Percentiles rank a stretch among this genome's conserved stretches.
phyloP scores from a whole-genome alignment of 2,888 invertebrate genomes.

The Melinopterus prodromus region DNA sequence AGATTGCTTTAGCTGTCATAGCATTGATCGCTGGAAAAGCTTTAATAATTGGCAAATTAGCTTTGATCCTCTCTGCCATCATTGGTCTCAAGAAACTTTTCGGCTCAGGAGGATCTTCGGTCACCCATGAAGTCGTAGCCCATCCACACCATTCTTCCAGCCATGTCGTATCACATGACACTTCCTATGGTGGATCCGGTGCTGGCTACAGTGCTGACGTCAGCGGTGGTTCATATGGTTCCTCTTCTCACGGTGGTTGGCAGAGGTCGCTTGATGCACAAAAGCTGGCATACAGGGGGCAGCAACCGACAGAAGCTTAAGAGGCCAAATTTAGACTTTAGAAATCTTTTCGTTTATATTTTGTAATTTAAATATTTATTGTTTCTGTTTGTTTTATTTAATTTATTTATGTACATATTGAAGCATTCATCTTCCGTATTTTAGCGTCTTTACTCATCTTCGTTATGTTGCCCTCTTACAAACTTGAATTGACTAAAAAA shows the following conservation, averaged over 20 bases:
- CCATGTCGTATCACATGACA: slow-evolving; percentile 70
- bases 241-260: slow-evolving; percentile 56
- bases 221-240: slow-evolving; percentile 55
- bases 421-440: neutral
- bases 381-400: slow-evolving; percentile 32
- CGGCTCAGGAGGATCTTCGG: slow-evolving; percentile 69
- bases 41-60: slow-evolving; percentile 83
- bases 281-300: slow-evolving; percentile 63
- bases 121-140: slow-evolving; percentile 74
- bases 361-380: slow-evolving; percentile 30
- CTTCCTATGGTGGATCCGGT: slow-evolving; percentile 56
- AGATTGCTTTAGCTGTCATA: slow-evolving; percentile 82
- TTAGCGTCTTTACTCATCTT: neutral
- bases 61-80: slow-evolving; percentile 82
- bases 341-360: slow-evolving; percentile 28
- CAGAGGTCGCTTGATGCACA: slow-evolving; percentile 64
- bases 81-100: slow-evolving; percentile 86
- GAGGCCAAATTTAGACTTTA: slow-evolving; percentile 19
- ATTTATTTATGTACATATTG: slow-evolving; percentile 32
- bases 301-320: slow-evolving; percentile 47
- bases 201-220: slow-evolving; percentile 52
- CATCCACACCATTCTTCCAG: slow-evolving; percentile 71
- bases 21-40: slow-evolving; percentile 87
- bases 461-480: slow-evolving; percentile 19
- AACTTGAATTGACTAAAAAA: slow-evolving; percentile 15